Evolutionary conservation across 2,113 vertebrate species (phyloP), one percentile per base, ranked within the genome.

Genomic region (Phylloscopus trochiloides): DNA sequence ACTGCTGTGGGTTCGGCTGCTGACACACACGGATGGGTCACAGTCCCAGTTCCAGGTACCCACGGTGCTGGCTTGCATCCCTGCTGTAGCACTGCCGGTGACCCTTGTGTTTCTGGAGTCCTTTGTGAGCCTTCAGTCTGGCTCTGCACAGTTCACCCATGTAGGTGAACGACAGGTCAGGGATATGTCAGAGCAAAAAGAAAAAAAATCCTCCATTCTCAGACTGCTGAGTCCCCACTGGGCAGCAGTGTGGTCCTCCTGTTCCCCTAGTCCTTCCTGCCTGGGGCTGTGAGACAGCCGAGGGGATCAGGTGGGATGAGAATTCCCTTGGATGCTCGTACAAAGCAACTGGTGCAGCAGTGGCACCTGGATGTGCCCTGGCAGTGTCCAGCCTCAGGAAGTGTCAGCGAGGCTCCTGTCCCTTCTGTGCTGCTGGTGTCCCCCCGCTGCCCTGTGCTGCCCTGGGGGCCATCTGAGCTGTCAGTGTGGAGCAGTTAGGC

Each of bases 401-500:
- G 32, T 10, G 22, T 32, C 65, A 15, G 55, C 21, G 1, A 9
- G 58, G 50, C 26, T 50, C 24, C 34, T 12, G 42, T 63, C 20
- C 66, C 50, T 17, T 7, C 25, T 26, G 85, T 8, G n/a, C 13
- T 8, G 0, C 51, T 26, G 55, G 17, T 38, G 59, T 32, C 12
- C 42, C 29, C 28, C 42, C 42, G 2, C 9, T 19, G 3, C 28
- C 3, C 55, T 11, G 22, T 3, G 5, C 74, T 85, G 72, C 32
- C 32, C 51, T 6, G 38, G 29, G 22, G 7, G 0, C 24, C 15
- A 1, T 8, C 73, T 0, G 6, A 45, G 63, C 50, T 79, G 48
- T 7, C 40, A 1, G 1, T 34, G 57, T 15, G 57, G 13, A 40
- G 38, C 51, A 12, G 54, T 63, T 10, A 2, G 45, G 45, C 68